These are phyloP conservation scores for Lepidocyrtinus sp. DNA, from an alignment of 2,888 invertebrate genomes.

Conservation along the genomic window DNA sequence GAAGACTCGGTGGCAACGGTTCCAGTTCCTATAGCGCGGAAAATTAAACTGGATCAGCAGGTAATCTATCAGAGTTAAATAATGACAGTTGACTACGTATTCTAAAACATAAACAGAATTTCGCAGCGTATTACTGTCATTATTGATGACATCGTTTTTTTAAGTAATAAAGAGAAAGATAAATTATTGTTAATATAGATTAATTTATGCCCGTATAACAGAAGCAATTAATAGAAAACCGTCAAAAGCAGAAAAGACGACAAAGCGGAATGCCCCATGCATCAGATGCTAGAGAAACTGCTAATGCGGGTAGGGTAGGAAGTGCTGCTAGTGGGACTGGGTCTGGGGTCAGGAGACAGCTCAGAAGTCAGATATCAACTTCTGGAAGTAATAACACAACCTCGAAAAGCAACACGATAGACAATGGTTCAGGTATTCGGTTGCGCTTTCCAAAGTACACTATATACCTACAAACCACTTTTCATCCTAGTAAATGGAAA, in stretches of 20 bases:
- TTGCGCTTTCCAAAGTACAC: constrained; percentile 10
- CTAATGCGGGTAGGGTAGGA: constrained; percentile 48
- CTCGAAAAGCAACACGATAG: constrained; percentile 45
- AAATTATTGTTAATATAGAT: too few relatives aligned
- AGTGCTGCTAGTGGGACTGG: constrained; percentile 58
- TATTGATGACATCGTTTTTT: too few relatives aligned
- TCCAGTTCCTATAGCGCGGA: constrained; percentile 70
- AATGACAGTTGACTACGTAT: too few relatives aligned
- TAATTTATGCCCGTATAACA: too few relatives aligned
- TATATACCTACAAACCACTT: not conserved
- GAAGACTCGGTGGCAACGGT: constrained; percentile 68
- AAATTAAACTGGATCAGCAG: constrained; percentile 70
- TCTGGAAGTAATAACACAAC: constrained; percentile 50
- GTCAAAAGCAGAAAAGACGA: constrained; percentile 70
- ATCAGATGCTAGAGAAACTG: constrained; percentile 68
- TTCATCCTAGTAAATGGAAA: not conserved
- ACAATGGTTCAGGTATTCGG: constrained; percentile 54
- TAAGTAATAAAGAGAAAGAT: too few relatives aligned
- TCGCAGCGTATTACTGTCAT: too few relatives aligned
- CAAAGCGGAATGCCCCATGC: constrained; percentile 70
- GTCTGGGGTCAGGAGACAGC: constrained; percentile 49
- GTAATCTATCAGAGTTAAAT: too few relatives aligned
- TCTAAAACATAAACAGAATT: too few relatives aligned
- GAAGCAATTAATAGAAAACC: constrained; percentile 70
- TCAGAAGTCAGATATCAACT: constrained; percentile 51